Evolutionary conservation across 2,113 vertebrate genomes (phyloP).

Genomic region (Engystomops pustulosus): DNA sequence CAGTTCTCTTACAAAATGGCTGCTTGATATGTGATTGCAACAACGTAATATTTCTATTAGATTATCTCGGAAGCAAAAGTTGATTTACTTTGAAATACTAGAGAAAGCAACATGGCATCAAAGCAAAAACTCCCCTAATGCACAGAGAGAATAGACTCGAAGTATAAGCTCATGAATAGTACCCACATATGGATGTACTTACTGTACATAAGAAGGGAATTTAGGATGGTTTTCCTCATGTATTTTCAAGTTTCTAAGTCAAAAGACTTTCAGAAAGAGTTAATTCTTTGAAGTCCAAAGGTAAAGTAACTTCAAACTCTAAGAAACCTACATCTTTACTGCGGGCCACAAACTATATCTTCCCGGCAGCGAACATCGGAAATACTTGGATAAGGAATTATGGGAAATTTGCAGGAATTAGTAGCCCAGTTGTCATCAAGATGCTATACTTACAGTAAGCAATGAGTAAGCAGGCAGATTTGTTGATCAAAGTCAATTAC

Average conservation of each 20-base stretch:
- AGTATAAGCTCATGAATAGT: not conserved
- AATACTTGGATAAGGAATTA: not conserved
- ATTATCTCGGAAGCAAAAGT: no score
- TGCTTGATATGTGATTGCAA: no score
- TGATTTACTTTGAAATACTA: not conserved
- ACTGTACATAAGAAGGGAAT: conserved; percentile 25
- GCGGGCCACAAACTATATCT: not conserved
- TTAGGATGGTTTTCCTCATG: not conserved
- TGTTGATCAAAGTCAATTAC: not conserved
- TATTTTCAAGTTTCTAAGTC: not conserved
- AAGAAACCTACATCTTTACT: not conserved
- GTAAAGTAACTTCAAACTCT: not conserved
- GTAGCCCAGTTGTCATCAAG: not conserved
- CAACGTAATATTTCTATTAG: no score
- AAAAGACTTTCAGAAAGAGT: conserved; percentile 20
- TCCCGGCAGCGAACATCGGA: not conserved
- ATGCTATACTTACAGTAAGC: not conserved
- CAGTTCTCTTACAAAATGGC: no score
- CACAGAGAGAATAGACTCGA: not conserved
- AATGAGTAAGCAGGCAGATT: not conserved
- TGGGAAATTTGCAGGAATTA: not conserved
- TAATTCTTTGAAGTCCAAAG: conserved; percentile 31
- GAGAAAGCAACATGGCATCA: not conserved
- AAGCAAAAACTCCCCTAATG: not conserved
- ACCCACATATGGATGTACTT: conserved; percentile 37